Evolutionary conservation across 1,140 invertebrate species (phyloP), one percentile per base, ranked within the genome.

Genomic region (Chelonus insularis): DNA sequence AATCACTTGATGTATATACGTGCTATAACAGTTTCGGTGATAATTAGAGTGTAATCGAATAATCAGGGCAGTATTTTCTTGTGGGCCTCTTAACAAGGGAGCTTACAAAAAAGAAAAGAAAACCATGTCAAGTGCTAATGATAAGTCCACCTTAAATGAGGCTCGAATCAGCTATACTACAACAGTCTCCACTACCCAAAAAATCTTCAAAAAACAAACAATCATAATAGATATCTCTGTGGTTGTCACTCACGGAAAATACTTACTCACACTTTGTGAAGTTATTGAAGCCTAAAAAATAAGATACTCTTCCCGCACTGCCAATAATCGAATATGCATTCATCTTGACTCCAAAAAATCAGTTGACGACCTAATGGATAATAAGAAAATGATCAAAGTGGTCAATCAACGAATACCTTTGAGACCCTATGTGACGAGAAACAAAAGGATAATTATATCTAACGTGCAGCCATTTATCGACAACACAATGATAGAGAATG

Each of bases 361-460:
- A n/a, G 48, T 18, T 18, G 47, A 63, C 6, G 25, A 59, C 1
- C n/a, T 62, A 7, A 11, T 59, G 2, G 50, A 54, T 9, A 18
- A 25, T 20, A 14, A 52, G 9, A 41, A 54, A 16, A 25, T 6
- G 1, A 16, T 63, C 8, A 59, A 1, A 6, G 12, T 52, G n/a
- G 11, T 29, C 14, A 14, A 58, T 5, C 5, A 9, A 3, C 14
- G 11, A 9, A 18, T 58, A 23, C 9, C 21, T 14, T 52, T 59
- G 1, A 34, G 56, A 36, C 56, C 55, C 11, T 52, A 52, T 21
- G 14, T 59, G 1, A 43, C 56, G 1, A 58, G 12, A 51, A 58
- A 52, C 21, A 63, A 63, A 54, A 36, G 62, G 54, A 21, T 59
- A 5, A 36, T 63, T 8, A n/a, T 63, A 8, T 63, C 57, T 4